Conservation (phyloP, 2,113 vertebrate species). For the Agapornis roseicollis region DNA sequence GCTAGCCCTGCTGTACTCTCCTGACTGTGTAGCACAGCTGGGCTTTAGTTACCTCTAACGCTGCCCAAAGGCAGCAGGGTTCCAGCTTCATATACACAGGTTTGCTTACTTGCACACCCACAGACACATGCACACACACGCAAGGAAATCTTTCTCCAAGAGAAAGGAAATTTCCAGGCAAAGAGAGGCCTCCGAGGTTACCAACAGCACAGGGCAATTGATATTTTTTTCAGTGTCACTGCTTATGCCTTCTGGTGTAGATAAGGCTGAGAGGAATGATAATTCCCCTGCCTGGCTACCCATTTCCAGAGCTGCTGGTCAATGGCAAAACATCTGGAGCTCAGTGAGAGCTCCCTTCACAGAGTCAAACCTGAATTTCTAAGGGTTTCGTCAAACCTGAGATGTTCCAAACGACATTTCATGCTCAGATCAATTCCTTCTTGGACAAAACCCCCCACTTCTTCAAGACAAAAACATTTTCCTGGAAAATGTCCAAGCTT, state of each 20-base stretch:
- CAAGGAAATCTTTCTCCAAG: background rate
- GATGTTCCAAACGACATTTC: background rate
- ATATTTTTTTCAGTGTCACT: conserved; percentile 35
- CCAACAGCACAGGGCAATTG: background rate
- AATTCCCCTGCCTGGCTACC: background rate
- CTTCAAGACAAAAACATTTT: conserved; percentile 5
- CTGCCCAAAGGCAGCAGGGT: conserved; percentile 39
- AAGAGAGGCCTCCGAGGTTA: background rate
- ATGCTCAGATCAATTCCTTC: background rate
- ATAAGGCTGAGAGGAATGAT: conserved; percentile 18
- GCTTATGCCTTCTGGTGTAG: conserved; percentile 11
- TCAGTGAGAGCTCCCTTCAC: background rate
- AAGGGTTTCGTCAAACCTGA: background rate
- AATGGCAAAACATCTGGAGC: conserved; percentile 36
- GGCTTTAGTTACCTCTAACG: conserved; percentile 10
- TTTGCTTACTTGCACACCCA: background rate
- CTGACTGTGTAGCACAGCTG: background rate
- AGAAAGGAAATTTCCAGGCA: background rate
- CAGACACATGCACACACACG: fast-evolving
- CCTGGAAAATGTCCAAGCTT: background rate
- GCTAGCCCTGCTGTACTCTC: conserved; percentile 28
- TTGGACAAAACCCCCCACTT: background rate
- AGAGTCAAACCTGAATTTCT: background rate
- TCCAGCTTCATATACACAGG: background rate
- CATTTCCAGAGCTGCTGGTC: conserved; percentile 38